Percentiles rank a stretch among this genome's conserved stretches.
Conservation (phyloP, 2,888 invertebrate genomes). For the Erebia palarica region DNA sequence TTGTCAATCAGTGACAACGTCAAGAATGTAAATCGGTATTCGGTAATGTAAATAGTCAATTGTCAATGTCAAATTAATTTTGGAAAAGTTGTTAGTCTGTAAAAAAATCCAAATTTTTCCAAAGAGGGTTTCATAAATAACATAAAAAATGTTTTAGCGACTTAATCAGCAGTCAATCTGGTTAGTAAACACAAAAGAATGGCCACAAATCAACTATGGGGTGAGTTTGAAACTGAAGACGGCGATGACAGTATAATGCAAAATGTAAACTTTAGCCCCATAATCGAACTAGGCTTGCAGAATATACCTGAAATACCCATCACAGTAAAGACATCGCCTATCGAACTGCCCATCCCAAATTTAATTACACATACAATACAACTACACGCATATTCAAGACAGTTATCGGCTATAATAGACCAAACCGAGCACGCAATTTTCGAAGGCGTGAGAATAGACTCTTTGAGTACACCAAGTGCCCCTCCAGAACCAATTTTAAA, state of each 20-base stretch:
- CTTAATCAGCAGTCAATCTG: neutral
- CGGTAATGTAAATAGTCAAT: no score
- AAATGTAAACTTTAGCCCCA: slow-evolving; percentile 76
- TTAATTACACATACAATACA: slow-evolving; percentile 75
- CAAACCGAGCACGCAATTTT: slow-evolving; percentile 64
- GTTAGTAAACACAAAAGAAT: neutral
- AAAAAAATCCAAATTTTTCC: no score
- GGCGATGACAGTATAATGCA: slow-evolving; percentile 65
- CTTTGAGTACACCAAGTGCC: slow-evolving; percentile 59
- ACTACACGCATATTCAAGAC: slow-evolving; percentile 66
- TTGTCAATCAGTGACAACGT: no score
- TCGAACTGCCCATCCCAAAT: slow-evolving; percentile 72
- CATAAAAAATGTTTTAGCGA: neutral
- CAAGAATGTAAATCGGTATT: no score
- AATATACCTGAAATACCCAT: slow-evolving; percentile 78
- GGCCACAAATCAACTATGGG: slow-evolving; percentile 59
- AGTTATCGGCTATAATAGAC: slow-evolving; percentile 64
- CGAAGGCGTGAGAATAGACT: slow-evolving; percentile 62
- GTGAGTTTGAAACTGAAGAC: slow-evolving; percentile 67
- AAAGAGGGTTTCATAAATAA: neutral
- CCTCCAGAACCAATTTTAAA: slow-evolving; percentile 64
- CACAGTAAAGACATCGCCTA: slow-evolving; percentile 71
- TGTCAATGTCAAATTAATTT: no score
- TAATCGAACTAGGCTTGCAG: slow-evolving; percentile 78
- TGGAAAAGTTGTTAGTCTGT: no score